Evolutionary conservation across 35 echinoderm and acorn worm genomes (phyloP).

Genomic region (Hemicentrotus pulcherrimus): DNA sequence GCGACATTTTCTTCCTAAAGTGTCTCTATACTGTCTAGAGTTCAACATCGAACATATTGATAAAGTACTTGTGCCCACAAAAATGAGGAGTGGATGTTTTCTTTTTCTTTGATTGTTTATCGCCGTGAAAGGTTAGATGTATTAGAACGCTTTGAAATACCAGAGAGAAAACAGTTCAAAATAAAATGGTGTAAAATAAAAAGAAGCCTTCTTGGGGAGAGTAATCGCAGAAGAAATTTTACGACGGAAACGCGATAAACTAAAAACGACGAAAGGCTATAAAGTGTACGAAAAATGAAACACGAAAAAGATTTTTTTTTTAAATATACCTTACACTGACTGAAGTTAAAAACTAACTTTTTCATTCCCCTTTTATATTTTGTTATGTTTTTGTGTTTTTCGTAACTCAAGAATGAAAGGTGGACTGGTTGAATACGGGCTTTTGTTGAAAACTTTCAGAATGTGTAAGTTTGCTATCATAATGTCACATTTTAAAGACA

Average conservation of each 20-base stretch:
- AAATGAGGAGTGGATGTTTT: not conserved
- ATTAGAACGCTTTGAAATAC: not conserved
- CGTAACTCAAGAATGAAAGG: too few species aligned
- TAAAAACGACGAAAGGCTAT: not conserved
- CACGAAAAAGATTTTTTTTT: too few species aligned
- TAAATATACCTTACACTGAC: too few species aligned
- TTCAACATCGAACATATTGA: conserved; percentile 3
- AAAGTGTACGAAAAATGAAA: not conserved
- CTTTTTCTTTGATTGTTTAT: not conserved
- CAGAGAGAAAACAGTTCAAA: not conserved
- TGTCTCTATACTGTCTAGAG: not conserved
- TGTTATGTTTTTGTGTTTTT: too few species aligned
- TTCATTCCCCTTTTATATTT: too few species aligned
- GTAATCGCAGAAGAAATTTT: not conserved
- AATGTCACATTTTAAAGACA: too few species aligned
- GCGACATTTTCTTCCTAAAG: conserved; percentile 13
- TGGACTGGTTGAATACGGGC: too few species aligned
- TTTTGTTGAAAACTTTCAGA: too few species aligned
- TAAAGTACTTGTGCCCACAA: not conserved
- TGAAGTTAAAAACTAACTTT: too few species aligned
- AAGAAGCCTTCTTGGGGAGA: not conserved
- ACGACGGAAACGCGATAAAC: not conserved
- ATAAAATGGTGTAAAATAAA: not conserved
- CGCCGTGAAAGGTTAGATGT: not conserved
- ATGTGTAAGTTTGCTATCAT: too few species aligned